Evolutionary conservation across 2,888 invertebrate genomes (phyloP).

Genomic region (Pollenia angustigena): DNA sequence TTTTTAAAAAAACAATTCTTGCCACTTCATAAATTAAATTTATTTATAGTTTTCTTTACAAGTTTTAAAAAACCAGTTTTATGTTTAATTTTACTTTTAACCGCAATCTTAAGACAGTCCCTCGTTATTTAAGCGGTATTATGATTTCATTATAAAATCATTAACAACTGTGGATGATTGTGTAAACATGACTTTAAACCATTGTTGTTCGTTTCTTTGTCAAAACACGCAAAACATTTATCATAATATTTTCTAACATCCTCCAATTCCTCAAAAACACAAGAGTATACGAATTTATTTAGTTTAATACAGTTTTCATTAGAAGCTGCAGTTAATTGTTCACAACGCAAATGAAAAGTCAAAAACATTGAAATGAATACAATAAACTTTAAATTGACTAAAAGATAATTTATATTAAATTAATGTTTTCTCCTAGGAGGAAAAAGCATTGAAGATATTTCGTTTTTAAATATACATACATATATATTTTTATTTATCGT

Average conservation of each 20-base stretch:
- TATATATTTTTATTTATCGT: no score
- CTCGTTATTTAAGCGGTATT: constrained; percentile 31
- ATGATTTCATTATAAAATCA: constrained; percentile 57
- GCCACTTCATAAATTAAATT: no score
- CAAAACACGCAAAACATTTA: constrained; percentile 16
- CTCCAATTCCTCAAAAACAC: neutral
- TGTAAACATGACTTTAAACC: constrained; percentile 54
- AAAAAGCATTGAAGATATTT: no score
- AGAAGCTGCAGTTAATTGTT: neutral
- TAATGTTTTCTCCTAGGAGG: no score
- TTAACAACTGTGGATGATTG: constrained; percentile 51
- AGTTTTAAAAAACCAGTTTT: no score
- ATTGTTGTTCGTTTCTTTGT: no score
- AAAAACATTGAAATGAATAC: no score
- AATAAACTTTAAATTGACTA: neutral
- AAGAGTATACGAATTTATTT: neutral
- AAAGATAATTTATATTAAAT: neutral
- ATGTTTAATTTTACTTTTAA: no score
- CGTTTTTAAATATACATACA: no score
- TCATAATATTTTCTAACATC: constrained; percentile 20
- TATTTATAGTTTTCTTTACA: no score
- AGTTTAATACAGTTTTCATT: constrained; percentile 1
- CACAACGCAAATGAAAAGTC: no score
- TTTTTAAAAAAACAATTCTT: no score
- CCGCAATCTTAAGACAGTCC: neutral